Conservation (phyloP, 2,888 invertebrate species). For the Hedychridium roseum region DNA sequence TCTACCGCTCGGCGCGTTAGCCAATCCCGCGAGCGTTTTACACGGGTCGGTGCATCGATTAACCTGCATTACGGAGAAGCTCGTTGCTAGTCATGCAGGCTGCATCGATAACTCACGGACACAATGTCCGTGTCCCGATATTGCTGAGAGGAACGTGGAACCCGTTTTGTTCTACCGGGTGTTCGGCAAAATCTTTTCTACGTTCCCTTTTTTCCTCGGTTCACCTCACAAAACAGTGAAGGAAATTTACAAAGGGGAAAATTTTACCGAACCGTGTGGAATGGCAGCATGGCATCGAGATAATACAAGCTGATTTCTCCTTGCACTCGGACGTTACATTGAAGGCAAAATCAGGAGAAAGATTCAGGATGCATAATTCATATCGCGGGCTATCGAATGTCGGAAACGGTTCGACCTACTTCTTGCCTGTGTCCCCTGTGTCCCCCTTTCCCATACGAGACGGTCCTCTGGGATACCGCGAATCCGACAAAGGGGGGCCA, state of each 20-base stretch:
- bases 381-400: too few relatives aligned
- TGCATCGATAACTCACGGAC: slow-evolving; percentile 41
- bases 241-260: not conserved
- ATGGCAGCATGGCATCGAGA: too few relatives aligned
- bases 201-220: not conserved
- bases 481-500: slow-evolving; percentile 43
- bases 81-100: slow-evolving; percentile 41
- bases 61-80: slow-evolving; percentile 49
- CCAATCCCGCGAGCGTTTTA: slow-evolving; percentile 41
- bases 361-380: too few relatives aligned
- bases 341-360: too few relatives aligned
- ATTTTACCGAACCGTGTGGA: not conserved
- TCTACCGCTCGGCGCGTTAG: slow-evolving; percentile 23
- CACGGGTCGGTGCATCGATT: slow-evolving; percentile 58
- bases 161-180: slow-evolving; percentile 15
- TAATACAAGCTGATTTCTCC: too few relatives aligned
- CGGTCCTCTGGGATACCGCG: slow-evolving; percentile 22
- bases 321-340: too few relatives aligned
- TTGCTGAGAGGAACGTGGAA: slow-evolving; percentile 17
- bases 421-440: not conserved
- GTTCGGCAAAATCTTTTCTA: slow-evolving; percentile 2
- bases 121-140: slow-evolving; percentile 24
- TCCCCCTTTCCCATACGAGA: slow-evolving; percentile 12
- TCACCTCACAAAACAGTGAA: too few relatives aligned
- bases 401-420: slow-evolving; percentile 1